Evolutionary conservation across 2,797 vertebrate species (phyloP).

Genomic region (Smutsia gigantea): DNA sequence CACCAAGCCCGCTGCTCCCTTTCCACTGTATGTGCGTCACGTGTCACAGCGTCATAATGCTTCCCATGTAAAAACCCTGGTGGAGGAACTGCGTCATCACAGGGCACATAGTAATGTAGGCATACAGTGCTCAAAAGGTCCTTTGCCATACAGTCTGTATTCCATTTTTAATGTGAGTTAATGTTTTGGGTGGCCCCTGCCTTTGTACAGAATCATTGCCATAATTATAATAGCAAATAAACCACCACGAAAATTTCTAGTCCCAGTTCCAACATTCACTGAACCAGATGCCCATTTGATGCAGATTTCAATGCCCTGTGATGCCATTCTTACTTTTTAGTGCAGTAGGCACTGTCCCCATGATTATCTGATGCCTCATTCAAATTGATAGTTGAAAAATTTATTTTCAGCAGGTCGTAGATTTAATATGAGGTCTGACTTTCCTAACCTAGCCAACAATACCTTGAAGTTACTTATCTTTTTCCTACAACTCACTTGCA

Average conservation of each 20-base stretch:
- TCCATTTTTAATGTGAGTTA: background rate
- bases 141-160: background rate
- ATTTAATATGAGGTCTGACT: background rate
- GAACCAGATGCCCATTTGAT: background rate
- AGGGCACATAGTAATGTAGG: background rate
- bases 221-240: background rate
- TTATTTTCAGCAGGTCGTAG: background rate
- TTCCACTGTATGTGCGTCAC: background rate
- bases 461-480: background rate
- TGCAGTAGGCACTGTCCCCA: background rate
- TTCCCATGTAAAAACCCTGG: background rate
- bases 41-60: fast-evolving
- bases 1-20: background rate
- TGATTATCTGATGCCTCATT: background rate
- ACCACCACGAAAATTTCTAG: background rate
- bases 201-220: background rate
- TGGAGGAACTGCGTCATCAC: background rate
- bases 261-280: background rate
- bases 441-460: background rate
- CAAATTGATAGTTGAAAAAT: background rate
- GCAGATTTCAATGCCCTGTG: background rate
- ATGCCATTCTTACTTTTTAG: background rate
- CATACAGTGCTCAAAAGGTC: background rate
- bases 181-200: background rate
- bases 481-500: background rate